A percentile compares a stretch with the other conserved stretches of the same genome.
Evolutionary conservation across 2,113 vertebrate species (phyloP).

Genomic region (Nycticryphes semicollaris): DNA sequence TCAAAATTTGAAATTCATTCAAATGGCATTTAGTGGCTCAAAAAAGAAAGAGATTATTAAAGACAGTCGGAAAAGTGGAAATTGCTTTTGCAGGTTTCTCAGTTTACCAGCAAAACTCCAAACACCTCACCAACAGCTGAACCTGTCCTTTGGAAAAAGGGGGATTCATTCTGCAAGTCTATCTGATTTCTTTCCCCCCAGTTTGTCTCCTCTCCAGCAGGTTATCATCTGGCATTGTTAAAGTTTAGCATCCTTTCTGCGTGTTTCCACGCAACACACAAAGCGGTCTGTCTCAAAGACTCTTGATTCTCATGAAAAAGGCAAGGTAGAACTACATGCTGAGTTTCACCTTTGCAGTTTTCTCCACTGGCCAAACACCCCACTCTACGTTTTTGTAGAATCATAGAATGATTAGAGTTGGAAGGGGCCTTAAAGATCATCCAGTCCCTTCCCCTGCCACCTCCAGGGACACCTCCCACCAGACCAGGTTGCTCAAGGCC

Average conservation of each 20-base stretch:
- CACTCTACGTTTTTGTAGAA: neutral
- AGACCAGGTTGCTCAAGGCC: too few species aligned
- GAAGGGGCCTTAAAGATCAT: too few species aligned
- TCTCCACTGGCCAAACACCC: rapidly evolving
- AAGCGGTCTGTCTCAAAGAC: neutral
- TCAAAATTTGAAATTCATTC: neutral
- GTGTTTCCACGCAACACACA: rapidly evolving
- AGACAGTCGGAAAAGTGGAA: neutral
- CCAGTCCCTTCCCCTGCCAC: too few species aligned
- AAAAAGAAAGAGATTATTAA: neutral
- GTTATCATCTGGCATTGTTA: neutral
- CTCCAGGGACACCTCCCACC: too few species aligned
- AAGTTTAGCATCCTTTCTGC: neutral
- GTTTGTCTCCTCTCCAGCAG: neutral
- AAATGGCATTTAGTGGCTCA: neutral
- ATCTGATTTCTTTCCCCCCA: neutral
- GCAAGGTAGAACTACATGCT: neutral
- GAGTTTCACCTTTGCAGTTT: neutral
- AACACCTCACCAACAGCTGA: neutral
- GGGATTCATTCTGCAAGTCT: neutral
- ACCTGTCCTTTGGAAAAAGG: neutral
- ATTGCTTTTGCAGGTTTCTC: neutral
- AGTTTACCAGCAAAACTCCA: neutral
- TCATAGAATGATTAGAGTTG: too few species aligned
- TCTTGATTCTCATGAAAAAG: neutral